Evolutionary conservation across 2,888 invertebrate genomes (phyloP), one percentile per base, ranked within the genome.

Genomic region (Drosophila vallismaia): DNA sequence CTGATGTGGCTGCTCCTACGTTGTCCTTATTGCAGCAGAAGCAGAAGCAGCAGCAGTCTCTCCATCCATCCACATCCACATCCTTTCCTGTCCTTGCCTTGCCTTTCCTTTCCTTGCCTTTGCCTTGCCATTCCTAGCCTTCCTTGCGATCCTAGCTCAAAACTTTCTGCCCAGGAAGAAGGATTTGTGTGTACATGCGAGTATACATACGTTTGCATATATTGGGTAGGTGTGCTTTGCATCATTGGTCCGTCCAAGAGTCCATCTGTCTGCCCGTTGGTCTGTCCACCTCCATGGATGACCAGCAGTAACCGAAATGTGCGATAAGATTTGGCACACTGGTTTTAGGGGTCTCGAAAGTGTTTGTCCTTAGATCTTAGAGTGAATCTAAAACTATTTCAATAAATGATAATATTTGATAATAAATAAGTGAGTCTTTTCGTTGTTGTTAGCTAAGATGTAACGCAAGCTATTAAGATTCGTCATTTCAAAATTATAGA

Each of bases 121-220:
- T 44, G 24, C 70, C 56, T 53, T 66, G 58, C 63, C 36, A n/a
- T 36, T 63, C 53, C 64, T 31, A 54, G 56, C 75, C 51, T 53
- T 55, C 58, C 60, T 64, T 58, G 38, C 62, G 53, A 75, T 71
- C 53, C 64, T 45, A 57, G 56, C 75, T 78, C 54, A 51, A 78
- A 76, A 68, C 75, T 74, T 74, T 74, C 53, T 74, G 58, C 77
- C 63, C 57, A 55, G 71, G 54, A 64, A 75, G 74, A 64, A 77
- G 68, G 60, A 62, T 56, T 14, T 45, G 45, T 57, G 26, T 54
- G 24, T 33, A 28, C 49, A 55, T 54, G 31, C 46, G 36, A 57
- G 46, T 66, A 66, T 50, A 55, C 49, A 55, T 67, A 48, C 66
- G 59, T 59, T 58, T 36, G 38, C 51, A 46, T 71, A 62, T 54